Evolutionary conservation across 2,888 invertebrate species (phyloP).

Genomic region (Lithophane leautieri): DNA sequence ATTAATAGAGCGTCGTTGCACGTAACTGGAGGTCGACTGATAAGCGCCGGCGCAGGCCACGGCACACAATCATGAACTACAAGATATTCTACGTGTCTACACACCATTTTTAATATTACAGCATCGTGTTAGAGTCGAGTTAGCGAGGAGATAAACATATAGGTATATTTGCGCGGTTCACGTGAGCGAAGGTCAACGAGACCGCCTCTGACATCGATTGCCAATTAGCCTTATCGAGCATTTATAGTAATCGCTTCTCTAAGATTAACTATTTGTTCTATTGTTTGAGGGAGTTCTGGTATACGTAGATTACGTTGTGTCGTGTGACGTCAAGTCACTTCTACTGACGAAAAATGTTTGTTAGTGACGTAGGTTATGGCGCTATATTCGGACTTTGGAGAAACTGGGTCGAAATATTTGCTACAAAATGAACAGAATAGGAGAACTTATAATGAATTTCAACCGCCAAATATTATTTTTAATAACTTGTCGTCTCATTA

Average conservation of each 20-base stretch:
- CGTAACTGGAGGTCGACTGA: conserved; percentile 81
- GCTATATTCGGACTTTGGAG: background rate
- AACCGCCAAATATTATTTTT: background rate
- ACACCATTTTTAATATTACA: conserved; percentile 66
- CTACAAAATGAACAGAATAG: background rate
- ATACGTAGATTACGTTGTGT: conserved; percentile 43
- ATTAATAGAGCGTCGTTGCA: conserved; percentile 64
- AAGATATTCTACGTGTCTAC: conserved; percentile 67
- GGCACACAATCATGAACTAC: conserved; percentile 70
- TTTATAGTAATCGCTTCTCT: conserved; percentile 58
- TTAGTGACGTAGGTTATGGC: conserved; percentile 4
- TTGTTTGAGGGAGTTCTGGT: conserved; percentile 56
- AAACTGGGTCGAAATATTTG: background rate
- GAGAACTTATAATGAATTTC: background rate
- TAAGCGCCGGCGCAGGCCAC: conserved; percentile 79
- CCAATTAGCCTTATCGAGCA: conserved; percentile 58
- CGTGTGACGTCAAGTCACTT: conserved; percentile 55
- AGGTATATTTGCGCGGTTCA: conserved; percentile 61
- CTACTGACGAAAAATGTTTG: conserved; percentile 7
- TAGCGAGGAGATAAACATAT: conserved; percentile 70
- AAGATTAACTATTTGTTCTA: conserved; percentile 50
- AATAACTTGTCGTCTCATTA: background rate
- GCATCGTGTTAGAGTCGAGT: conserved; percentile 66
- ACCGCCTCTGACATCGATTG: conserved; percentile 54
- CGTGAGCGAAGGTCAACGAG: conserved; percentile 62